phyloP scores from a whole-genome alignment of 2,888 invertebrate genomes.

The Orchestes rusci region DNA sequence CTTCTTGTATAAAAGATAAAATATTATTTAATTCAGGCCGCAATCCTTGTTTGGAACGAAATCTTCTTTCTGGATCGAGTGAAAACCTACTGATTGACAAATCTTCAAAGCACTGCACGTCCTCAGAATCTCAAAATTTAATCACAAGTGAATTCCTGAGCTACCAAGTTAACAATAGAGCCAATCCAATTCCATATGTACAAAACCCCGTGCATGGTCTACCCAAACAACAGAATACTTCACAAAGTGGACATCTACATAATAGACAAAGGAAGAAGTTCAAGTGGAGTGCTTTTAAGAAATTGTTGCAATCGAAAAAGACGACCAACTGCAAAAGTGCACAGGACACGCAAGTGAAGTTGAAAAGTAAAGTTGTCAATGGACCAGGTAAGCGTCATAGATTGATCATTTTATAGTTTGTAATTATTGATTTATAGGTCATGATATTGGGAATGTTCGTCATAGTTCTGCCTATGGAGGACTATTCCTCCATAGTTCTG shows the following conservation, averaged over 20 bases:
- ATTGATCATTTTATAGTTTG: background rate
- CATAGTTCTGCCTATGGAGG: too few relatives aligned
- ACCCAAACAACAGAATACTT: constrained; percentile 42
- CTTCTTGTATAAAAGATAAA: too few relatives aligned
- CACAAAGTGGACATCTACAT: constrained; percentile 6
- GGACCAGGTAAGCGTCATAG: constrained; percentile 8
- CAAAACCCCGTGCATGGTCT: constrained; percentile 61
- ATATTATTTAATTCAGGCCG: constrained; percentile 1
- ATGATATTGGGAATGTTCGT: too few relatives aligned
- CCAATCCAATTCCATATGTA: constrained; percentile 61
- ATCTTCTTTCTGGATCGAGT: constrained; percentile 52
- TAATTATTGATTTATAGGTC: background rate
- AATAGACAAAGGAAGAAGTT: constrained; percentile 34
- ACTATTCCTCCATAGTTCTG: too few relatives aligned
- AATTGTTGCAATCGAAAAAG: constrained; percentile 41
- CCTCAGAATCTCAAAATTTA: constrained; percentile 47
- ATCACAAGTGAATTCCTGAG: constrained; percentile 48
- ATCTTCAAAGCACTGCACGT: constrained; percentile 52
- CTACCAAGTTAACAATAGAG: constrained; percentile 44
- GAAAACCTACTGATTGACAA: constrained; percentile 58
- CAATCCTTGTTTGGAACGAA: constrained; percentile 65
- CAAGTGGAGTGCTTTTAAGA: constrained; percentile 49
- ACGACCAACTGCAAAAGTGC: constrained; percentile 27
- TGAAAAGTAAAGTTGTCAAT: constrained; percentile 47
- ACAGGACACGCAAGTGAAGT: constrained; percentile 42